Conservation (phyloP, 2,113 vertebrate species). For the Sturnira hondurensis region DNA sequence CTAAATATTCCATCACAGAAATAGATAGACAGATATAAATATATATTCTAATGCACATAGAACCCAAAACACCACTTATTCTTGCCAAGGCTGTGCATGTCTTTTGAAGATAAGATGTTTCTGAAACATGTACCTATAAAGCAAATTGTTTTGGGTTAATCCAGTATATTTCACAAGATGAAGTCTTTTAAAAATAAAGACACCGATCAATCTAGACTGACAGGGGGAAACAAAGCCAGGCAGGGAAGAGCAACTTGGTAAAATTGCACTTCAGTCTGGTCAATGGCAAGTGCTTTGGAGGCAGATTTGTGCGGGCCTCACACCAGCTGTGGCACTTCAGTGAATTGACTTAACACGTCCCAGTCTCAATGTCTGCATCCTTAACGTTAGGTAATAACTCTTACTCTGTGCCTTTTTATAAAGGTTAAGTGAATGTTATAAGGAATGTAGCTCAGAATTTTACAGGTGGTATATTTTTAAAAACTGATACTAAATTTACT, state of each 20-base stretch:
- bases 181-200: background rate
- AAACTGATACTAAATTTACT: background rate
- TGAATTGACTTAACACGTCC: background rate
- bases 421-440: background rate
- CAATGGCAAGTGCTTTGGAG: too few species aligned
- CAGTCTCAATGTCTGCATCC: background rate
- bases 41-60: background rate
- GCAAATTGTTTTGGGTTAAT: constrained; percentile 25
- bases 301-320: background rate
- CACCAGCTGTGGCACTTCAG: background rate
- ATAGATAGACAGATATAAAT: background rate
- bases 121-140: background rate
- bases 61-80: background rate
- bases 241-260: background rate
- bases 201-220: background rate
- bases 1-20: background rate
- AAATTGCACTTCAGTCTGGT: background rate
- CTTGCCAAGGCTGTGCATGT: background rate
- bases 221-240: background rate
- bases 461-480: background rate
- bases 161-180: background rate
- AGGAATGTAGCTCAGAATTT: background rate
- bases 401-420: background rate
- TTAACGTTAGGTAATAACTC: background rate
- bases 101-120: background rate